phyloP scores from a whole-genome alignment of 2,113 vertebrate species.

The Phasianus colchicus region DNA sequence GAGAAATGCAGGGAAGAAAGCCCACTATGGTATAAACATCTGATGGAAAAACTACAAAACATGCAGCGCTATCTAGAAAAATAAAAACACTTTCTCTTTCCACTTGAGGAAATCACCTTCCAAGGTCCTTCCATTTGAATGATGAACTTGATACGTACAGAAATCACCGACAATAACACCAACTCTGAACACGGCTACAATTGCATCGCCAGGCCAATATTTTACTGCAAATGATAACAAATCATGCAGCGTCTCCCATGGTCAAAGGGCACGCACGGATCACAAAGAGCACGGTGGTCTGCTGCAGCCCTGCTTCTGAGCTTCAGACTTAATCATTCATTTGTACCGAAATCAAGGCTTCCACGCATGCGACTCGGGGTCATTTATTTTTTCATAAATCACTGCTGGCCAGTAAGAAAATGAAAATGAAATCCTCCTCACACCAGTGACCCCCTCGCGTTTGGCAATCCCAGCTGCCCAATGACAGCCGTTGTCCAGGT shows the following conservation, averaged over 20 bases:
- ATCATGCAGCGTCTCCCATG: neutral
- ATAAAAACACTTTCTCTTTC: neutral
- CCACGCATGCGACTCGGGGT: neutral
- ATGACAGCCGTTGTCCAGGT: constrained; percentile 59
- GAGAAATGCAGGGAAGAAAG: neutral
- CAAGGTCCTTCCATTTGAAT: neutral
- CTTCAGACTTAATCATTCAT: constrained; percentile 9
- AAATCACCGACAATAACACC: neutral
- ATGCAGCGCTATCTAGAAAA: neutral
- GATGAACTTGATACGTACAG: accelerated
- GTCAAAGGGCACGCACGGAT: constrained; percentile 25
- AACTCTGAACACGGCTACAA: neutral
- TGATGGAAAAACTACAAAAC: neutral
- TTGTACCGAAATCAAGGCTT: neutral
- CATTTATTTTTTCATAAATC: constrained; percentile 74
- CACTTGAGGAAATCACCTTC: neutral
- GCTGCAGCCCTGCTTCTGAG: neutral
- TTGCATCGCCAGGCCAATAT: neutral
- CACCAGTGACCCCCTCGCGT: constrained; percentile 47
- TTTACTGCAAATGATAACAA: constrained; percentile 54
- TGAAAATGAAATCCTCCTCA: constrained; percentile 70
- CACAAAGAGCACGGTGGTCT: neutral
- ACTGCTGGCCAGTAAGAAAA: constrained; percentile 53
- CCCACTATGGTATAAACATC: neutral
- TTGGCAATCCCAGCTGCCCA: constrained; percentile 66